These are phyloP conservation scores for Pelecanoides urinatrix DNA, from an alignment of 2,113 vertebrate genomes.

Conservation along the genomic window DNA sequence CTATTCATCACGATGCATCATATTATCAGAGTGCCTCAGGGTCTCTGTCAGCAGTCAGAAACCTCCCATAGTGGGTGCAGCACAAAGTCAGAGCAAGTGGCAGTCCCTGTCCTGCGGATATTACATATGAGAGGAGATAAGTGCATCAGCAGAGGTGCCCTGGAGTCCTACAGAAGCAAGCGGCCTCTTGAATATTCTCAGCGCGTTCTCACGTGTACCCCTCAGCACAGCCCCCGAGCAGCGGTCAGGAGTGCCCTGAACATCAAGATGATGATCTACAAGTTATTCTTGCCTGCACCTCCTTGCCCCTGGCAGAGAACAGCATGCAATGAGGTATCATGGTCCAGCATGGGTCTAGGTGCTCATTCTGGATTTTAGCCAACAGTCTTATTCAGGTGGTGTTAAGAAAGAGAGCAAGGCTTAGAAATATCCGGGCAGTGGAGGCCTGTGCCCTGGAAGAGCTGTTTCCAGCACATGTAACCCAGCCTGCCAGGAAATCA, in stretches of 20 bases:
- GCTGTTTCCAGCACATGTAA: neutral
- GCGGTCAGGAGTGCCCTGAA: neutral
- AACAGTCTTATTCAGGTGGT: neutral
- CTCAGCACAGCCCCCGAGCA: neutral
- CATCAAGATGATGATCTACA: neutral
- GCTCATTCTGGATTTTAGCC: neutral
- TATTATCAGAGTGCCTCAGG: neutral
- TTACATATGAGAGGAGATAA: neutral
- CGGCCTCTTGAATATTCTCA: neutral
- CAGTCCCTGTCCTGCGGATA: neutral
- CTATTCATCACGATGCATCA: neutral
- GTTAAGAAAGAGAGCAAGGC: neutral
- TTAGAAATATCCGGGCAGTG: neutral
- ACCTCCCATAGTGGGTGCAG: neutral
- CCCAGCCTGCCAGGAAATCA: neutral
- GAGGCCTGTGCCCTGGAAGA: neutral
- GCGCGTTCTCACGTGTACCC: accelerated
- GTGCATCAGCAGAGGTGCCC: neutral
- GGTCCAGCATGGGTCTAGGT: neutral
- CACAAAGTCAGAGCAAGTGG: neutral
- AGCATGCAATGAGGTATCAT: neutral
- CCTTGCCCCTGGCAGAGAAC: neutral
- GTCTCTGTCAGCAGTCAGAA: neutral
- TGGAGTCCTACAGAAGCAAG: neutral
- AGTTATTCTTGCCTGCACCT: neutral